phyloP scores from a whole-genome alignment of 2,888 invertebrate genomes.

The Sminthurinus aureus region DNA sequence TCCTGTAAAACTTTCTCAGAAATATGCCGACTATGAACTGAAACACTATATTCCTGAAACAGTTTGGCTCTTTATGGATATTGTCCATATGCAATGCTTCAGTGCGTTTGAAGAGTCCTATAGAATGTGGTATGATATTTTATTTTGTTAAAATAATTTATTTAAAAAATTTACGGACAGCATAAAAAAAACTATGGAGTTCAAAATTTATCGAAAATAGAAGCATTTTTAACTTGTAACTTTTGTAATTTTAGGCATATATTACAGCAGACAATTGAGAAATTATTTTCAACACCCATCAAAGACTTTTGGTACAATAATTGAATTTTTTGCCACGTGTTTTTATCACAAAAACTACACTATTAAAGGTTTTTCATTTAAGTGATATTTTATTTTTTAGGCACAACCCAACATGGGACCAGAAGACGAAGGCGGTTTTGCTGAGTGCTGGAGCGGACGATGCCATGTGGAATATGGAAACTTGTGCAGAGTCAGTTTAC shows the following conservation, averaged over 20 bases:
- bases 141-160: too few species aligned
- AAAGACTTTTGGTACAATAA: conserved; percentile 53
- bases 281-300: conserved; percentile 52
- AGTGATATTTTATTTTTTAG: not conserved
- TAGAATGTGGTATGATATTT: conserved; percentile 46
- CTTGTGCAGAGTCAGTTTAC: conserved; percentile 27
- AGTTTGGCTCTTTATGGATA: conserved; percentile 55
- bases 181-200: too few species aligned
- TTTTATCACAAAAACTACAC: not conserved
- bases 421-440: not conserved
- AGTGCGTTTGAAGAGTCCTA: conserved; percentile 53
- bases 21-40: conserved; percentile 9
- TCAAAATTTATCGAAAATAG: too few species aligned
- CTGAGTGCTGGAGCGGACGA: conserved; percentile 17
- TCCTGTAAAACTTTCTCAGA: not conserved
- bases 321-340: not conserved
- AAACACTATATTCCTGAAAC: conserved; percentile 55
- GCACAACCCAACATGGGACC: conserved; percentile 24
- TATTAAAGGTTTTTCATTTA: not conserved
- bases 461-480: conserved; percentile 34
- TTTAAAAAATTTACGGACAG: too few species aligned
- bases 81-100: conserved; percentile 54
- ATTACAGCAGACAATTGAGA: conserved; percentile 53
- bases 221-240: too few species aligned
- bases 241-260: conserved; percentile 44